Conservation (phyloP, 1,140 invertebrate genomes). For the Venturia canescens region DNA sequence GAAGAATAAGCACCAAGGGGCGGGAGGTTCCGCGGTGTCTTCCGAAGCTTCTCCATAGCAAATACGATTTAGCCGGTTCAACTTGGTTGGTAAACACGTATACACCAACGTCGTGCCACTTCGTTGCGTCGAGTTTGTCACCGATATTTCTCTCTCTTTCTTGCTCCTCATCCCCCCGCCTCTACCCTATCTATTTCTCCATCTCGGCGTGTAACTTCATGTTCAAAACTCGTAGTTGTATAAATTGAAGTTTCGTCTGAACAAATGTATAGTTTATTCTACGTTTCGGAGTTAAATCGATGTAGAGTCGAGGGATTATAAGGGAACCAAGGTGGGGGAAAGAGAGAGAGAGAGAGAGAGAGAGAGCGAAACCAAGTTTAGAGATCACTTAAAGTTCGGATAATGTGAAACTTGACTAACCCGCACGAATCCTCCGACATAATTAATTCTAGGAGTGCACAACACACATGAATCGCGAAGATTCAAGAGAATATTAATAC, state of each 20-base stretch:
- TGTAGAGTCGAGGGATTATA: background rate
- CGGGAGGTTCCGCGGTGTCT: background rate
- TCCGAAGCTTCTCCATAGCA: background rate
- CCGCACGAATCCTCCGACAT: slow-evolving; percentile 45
- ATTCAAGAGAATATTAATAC: too few relatives aligned
- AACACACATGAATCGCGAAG: too few relatives aligned
- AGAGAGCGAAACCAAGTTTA: background rate
- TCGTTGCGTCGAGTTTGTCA: background rate
- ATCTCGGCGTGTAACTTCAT: background rate
- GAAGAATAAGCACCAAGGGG: background rate
- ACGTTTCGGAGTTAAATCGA: slow-evolving; percentile 6
- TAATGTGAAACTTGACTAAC: slow-evolving; percentile 23
- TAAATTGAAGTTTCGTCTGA: slow-evolving; percentile 32
- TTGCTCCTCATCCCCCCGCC: background rate
- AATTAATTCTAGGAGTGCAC: slow-evolving; percentile 43
- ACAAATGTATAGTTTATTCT: slow-evolving; percentile 32
- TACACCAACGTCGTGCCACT: background rate
- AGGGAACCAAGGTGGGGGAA: background rate
- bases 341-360: slow-evolving; percentile 9
- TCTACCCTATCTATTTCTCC: background rate
- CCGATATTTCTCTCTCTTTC: background rate
- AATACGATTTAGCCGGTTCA: slow-evolving; percentile 31
- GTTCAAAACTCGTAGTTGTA: slow-evolving; percentile 30
- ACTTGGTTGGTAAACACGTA: background rate
- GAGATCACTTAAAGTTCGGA: slow-evolving; percentile 26